Evolutionary conservation across 2,797 vertebrate species (phyloP).

Genomic region (Antrozous pallidus): DNA sequence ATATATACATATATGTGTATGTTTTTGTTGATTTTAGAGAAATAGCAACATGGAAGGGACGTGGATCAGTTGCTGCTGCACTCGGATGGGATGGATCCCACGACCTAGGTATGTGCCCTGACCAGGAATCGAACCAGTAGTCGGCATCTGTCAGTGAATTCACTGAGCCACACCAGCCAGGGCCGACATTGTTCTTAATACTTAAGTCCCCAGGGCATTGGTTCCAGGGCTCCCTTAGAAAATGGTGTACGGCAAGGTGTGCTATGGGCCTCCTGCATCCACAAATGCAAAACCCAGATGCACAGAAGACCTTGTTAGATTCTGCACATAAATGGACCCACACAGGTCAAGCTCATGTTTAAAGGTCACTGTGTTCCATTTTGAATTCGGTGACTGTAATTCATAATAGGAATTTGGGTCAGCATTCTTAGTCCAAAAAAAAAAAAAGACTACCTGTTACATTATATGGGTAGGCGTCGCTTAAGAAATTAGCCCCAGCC

Average conservation of each 20-base stretch:
- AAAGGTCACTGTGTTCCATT: not conserved
- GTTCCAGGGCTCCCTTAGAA: not conserved
- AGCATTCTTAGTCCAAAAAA: not conserved
- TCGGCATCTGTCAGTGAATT: too few species aligned
- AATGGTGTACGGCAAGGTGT: not conserved
- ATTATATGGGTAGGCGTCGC: not conserved
- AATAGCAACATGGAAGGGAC: too few species aligned
- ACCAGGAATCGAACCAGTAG: too few species aligned
- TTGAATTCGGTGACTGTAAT: not conserved
- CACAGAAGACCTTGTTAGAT: not conserved
- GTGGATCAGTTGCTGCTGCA: too few species aligned
- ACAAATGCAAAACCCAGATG: not conserved
- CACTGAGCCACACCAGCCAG: too few species aligned
- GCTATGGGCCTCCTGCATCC: not conserved
- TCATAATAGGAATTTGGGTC: not conserved
- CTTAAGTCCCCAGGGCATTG: not conserved
- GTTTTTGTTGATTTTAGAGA: too few species aligned
- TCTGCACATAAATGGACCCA: not conserved
- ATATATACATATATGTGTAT: too few species aligned
- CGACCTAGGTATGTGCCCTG: too few species aligned
- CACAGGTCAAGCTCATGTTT: not conserved
- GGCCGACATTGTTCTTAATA: not conserved
- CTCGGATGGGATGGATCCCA: too few species aligned
- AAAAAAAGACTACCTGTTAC: not conserved
- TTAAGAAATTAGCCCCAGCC: not conserved